These are phyloP conservation scores for Calliopum simillimum DNA, from an alignment of 2,888 invertebrate genomes.

Conservation along the genomic window DNA sequence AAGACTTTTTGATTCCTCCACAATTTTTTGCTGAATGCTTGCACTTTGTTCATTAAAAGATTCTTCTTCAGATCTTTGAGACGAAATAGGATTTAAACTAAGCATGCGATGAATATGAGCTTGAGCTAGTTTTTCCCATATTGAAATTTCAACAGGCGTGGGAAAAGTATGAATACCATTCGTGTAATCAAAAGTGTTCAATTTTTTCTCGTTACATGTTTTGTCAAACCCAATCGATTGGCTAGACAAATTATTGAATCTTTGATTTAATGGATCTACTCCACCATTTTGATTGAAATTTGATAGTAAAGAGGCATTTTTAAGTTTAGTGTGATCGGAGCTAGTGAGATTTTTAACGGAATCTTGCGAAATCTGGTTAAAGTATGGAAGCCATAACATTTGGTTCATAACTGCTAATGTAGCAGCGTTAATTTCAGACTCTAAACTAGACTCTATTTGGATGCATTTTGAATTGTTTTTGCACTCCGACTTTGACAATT, in stretches of 20 bases:
- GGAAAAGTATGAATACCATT: slow-evolving; percentile 58
- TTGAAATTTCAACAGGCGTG: slow-evolving; percentile 67
- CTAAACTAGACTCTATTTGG: slow-evolving; percentile 64
- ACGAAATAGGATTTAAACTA: slow-evolving; percentile 54
- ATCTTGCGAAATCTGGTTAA: slow-evolving; percentile 68
- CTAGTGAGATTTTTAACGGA: slow-evolving; percentile 66
- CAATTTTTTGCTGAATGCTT: background rate
- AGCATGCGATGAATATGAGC: slow-evolving; percentile 67
- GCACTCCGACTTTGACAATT: too few species aligned
- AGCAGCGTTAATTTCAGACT: slow-evolving; percentile 77
- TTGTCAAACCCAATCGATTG: too few species aligned
- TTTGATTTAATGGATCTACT: slow-evolving; percentile 40
- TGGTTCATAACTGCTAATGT: slow-evolving; percentile 78
- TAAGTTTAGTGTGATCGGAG: slow-evolving; percentile 17
- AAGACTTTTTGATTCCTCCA: background rate
- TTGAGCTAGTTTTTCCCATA: slow-evolving; percentile 79
- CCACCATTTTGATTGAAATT: slow-evolving; percentile 49
- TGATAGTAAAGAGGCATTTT: slow-evolving; percentile 29
- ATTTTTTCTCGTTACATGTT: slow-evolving; percentile 42
- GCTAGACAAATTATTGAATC: slow-evolving; percentile 27
- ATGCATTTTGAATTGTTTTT: slow-evolving; percentile 38
- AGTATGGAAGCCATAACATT: slow-evolving; percentile 81
- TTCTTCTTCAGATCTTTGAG: background rate
- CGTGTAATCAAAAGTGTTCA: slow-evolving; percentile 16
- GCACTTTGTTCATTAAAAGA: background rate